Evolutionary conservation across 2,888 invertebrate species (phyloP), one percentile per base, ranked within the genome.

Genomic region (Allophyes oxyacanthae): DNA sequence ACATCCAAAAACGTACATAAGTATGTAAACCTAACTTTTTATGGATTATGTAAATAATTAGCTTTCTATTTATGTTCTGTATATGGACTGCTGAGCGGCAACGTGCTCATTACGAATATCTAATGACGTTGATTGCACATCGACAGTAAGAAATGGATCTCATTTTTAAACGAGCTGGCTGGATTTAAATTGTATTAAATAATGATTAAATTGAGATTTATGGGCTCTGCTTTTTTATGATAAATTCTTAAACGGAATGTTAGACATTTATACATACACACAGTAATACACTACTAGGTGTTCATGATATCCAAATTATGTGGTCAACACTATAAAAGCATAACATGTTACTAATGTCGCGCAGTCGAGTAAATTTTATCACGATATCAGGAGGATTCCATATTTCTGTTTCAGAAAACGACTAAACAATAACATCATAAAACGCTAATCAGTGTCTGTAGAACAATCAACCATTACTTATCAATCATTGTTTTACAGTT

Each of bases 1-100:
- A 36, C 30, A 38, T 13, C 65, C 44, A 55, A 65, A 66, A 53
- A 42, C 43, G 64, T 51, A 36, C 60, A 45, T 32, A 36, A 48
- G 44, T 56, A 67, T 61, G 52, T 62, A 38, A 50, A 53, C 43
- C 25, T 61, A 61, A 53, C 63, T 65, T 64, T 57, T 58, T 72
- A 72, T 58, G 64, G 66, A 56, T 58, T 73, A 74, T 69, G 71
- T 67, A 72, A 79, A 76, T 79, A 73, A 75, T 69, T 77, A 64
- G 66, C 80, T 80, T 80, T 78, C 78, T 79, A 74, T 58, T 71
- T 67, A 72, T 67, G 48, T 51, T 60, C 72, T 69, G 48, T 58
- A 64, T 64, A 71, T 38, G 68, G 66, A 34, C 45, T 41, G 55
- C 44, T 58, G 65, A 62, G 58, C 48, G 52, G 54, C 56, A 68